phyloP scores from a whole-genome alignment of 2,888 invertebrate genomes.

The Drosophila suboccidentalis region DNA sequence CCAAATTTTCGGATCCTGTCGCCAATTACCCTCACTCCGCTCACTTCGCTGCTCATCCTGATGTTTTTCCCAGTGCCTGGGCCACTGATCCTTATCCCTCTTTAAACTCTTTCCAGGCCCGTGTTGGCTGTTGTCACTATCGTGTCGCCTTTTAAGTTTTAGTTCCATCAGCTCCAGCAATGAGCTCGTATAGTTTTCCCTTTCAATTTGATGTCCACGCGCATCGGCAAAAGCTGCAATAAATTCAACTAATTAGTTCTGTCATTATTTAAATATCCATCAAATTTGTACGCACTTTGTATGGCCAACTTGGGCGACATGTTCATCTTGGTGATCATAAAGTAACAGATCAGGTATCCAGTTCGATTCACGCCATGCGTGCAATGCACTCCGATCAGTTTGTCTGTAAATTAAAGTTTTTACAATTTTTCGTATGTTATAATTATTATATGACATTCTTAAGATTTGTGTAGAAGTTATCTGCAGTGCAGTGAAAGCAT shows the following conservation, averaged over 20 bases:
- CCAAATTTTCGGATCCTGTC: slow-evolving; percentile 10
- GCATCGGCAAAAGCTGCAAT: slow-evolving; percentile 88
- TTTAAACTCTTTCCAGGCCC: too few species aligned
- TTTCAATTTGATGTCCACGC: slow-evolving; percentile 90
- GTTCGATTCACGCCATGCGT: slow-evolving; percentile 94
- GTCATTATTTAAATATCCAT: not conserved
- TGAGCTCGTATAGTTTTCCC: slow-evolving; percentile 86
- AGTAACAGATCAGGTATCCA: slow-evolving; percentile 92
- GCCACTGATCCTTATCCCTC: not conserved
- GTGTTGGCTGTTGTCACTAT: not conserved
- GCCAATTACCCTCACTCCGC: slow-evolving; percentile 12
- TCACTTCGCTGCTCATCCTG: not conserved
- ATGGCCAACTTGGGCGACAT: slow-evolving; percentile 87
- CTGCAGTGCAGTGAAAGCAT: slow-evolving; percentile 13
- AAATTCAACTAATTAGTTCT: not conserved
- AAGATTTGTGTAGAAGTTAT: not conserved
- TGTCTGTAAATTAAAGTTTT: slow-evolving; percentile 87
- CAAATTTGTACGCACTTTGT: slow-evolving; percentile 86
- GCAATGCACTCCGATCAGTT: slow-evolving; percentile 92
- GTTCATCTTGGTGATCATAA: slow-evolving; percentile 89
- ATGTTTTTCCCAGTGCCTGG: not conserved
- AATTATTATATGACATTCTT: slow-evolving; percentile 5
- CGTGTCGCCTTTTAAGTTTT: not conserved
- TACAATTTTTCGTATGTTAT: not conserved
- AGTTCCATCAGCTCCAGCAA: slow-evolving; percentile 28